phyloP scores from a whole-genome alignment of 2,113 vertebrate genomes.

The Pandion haliaetus region DNA sequence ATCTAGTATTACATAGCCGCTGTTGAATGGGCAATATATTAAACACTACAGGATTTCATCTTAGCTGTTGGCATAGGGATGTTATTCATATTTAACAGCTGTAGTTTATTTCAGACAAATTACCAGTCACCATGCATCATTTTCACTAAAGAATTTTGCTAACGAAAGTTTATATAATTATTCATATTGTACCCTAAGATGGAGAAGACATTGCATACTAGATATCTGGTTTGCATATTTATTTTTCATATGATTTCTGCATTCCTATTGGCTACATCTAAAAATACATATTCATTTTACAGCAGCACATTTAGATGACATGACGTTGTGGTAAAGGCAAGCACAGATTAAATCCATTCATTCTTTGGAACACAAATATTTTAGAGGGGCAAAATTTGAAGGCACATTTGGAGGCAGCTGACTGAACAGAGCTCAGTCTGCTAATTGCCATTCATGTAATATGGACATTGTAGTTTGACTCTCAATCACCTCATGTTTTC shows the following conservation, averaged over 20 bases:
- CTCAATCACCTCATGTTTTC: background rate
- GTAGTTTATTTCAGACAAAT: conserved; percentile 60
- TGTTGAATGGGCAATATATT: conserved; percentile 59
- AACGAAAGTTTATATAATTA: conserved; percentile 27
- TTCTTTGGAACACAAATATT: background rate
- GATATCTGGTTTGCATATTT: conserved; percentile 2
- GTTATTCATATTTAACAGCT: conserved; percentile 62
- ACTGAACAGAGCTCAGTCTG: background rate
- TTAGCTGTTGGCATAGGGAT: conserved; percentile 45
- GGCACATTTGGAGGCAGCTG: background rate
- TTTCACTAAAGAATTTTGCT: conserved; percentile 46
- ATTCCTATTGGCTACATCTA: background rate
- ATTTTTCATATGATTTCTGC: background rate
- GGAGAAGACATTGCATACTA: background rate
- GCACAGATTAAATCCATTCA: background rate
- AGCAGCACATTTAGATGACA: background rate
- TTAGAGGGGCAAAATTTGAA: background rate
- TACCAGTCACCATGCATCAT: conserved; percentile 35
- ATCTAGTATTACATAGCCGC: conserved; percentile 38
- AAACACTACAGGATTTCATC: conserved; percentile 46
- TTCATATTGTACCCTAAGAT: background rate
- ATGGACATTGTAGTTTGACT: background rate
- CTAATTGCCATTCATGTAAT: background rate
- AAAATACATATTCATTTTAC: background rate
- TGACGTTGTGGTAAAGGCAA: background rate